Evolutionary conservation across 1,140 invertebrate species (phyloP), one percentile per base, ranked within the genome.

Genomic region (Rhyacophila brunnea): DNA sequence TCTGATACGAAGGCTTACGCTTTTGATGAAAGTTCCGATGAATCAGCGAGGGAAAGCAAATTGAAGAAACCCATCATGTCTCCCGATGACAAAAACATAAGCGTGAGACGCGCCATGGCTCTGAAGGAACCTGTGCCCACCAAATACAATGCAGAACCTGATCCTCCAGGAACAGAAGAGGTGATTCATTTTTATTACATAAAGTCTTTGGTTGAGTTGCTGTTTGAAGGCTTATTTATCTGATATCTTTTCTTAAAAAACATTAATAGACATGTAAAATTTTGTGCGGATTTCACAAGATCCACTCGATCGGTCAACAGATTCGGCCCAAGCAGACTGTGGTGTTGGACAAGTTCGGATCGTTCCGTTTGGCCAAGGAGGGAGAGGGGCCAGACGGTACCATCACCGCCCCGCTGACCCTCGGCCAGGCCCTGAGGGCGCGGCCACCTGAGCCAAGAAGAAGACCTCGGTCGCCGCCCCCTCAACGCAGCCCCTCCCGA

Each of bases 331-430:
- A 78, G 56, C 74, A 73, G 46, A 77, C 77, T 64, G 72, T 79
- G 52, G 84, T 86, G 19, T 71, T 87, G 59, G 85, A 87, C 70
- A 87, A 86, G 71, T 85, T 87, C 64, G 85, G 85, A 2, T 81
- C 84, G 50, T 81, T 86, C 70, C 79, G 84, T 0, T 64, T 85
- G 44, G 73, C 81, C 14, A 67, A 81, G 67, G 79, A 81, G 28
- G 72, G 75, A 66, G 74, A 83, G 71, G 59, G 71, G 79, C 72
- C 18, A 69, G 70, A 4, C 6, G 64, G 14, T 64, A 63, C 45
- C 47, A n/a, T 45, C 6, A 48, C 68, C 51, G 67, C 66, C 57
- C 69, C 67, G 46, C 61, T 66, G 42, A 68, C 68, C 11, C 66
- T 69, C 36, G 59, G 63, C 57, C 53, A 57, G 42, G 74, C 73